Evolutionary conservation across 2,888 invertebrate species (phyloP), one percentile per base, ranked within the genome.

Genomic region (Lypha dubia): DNA sequence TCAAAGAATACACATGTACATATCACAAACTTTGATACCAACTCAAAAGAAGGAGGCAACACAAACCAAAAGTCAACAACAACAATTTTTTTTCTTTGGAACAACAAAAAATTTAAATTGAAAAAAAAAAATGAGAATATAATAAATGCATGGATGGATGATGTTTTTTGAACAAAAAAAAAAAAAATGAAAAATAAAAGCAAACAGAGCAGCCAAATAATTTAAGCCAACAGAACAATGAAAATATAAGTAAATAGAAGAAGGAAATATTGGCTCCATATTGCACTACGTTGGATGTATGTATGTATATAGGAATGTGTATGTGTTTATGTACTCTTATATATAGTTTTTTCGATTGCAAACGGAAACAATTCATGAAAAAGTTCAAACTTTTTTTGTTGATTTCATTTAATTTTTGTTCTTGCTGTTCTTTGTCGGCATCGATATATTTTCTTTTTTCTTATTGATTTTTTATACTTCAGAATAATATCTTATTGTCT

Each of bases 181-280:
- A n/a, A n/a, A n/a, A n/a, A n/a, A n/a, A n/a, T n/a, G 11, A 79
- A 46, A 67, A 75, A 67, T 28, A 76, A 32, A 15, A 71, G 28
- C 22, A 53, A 28, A 28, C n/a, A 38, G 51, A 68, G 15, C 53
- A 65, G 53, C 68, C 46, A 67, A 77, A 68, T 58, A n/a, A 60
- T 9, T 53, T n/a, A 9, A 44, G 58, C 35, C 13, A 53, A 53
- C 38, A 56, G 11, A 35, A 28, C n/a, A 28, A 28, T 28, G 5
- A 28, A 28, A 5, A 46, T 63, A 44, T 20, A 51, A 9, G 20
- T 11, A 62, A 49, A 65, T 3, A 56, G 67, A 58, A 22, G 9
- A 41, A 58, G 3, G 11, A 65, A 44, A 68, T 62, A 76, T 76
- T 80, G 76, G 76, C 71, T 75, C 76, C 79, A 84, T 73, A 76